Evolutionary conservation across 1,140 invertebrate genomes (phyloP).

Genomic region (Euborellia annulipes): DNA sequence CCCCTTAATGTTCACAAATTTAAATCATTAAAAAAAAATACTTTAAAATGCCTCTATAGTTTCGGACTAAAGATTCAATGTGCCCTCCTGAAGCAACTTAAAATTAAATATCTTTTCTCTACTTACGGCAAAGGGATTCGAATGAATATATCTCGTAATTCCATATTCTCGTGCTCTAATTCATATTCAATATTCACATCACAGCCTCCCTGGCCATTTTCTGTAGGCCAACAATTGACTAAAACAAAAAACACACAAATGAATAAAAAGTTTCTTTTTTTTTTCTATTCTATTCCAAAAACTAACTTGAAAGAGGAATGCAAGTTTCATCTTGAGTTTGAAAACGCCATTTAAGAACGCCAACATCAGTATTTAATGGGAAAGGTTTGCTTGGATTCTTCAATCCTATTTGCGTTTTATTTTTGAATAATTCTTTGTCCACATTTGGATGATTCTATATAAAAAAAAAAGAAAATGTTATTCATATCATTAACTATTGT

Average conservation of each 20-base stretch:
- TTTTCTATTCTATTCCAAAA: not conserved
- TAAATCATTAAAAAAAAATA: no score
- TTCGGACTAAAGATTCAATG: no score
- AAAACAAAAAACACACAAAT: constrained; percentile 15
- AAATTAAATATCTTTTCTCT: no score
- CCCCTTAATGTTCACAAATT: no score
- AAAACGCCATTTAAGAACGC: constrained; percentile 90
- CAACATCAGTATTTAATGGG: constrained; percentile 90
- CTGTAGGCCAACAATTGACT: constrained; percentile 99
- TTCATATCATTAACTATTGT: no score
- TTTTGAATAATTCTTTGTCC: constrained; percentile 88
- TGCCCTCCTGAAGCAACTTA: no score
- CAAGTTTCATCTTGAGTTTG: constrained; percentile 63
- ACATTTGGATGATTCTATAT: constrained; percentile 91
- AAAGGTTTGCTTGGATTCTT: constrained; percentile 90
- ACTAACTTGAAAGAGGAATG: constrained; percentile 68
- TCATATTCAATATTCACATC: constrained; percentile 99
- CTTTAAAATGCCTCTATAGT: no score
- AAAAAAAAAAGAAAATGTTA: no score
- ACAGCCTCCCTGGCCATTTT: constrained; percentile 78
- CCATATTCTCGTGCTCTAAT: constrained; percentile 67
- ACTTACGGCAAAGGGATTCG: constrained; percentile 83
- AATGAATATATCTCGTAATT: constrained; percentile 83
- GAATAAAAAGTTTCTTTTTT: constrained; percentile 7
- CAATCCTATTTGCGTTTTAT: constrained; percentile 44